phyloP scores from a whole-genome alignment of 2,888 invertebrate genomes.

The Aphodius granarius region DNA sequence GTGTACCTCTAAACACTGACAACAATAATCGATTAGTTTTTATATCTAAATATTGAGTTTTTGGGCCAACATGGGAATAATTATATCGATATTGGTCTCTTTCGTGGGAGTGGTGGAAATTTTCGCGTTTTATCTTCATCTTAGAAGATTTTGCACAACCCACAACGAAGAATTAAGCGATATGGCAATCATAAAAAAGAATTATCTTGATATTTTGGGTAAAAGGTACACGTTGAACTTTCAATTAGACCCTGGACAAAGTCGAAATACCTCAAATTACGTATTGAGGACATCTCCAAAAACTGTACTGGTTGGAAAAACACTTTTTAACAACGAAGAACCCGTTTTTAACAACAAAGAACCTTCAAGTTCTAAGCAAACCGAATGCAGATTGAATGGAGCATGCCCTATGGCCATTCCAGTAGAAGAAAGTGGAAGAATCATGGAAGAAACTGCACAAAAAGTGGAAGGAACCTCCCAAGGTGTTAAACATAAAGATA shows the following conservation, averaged over 20 bases:
- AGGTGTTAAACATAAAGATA: neutral
- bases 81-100: slow-evolving; percentile 73
- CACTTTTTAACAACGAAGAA: neutral
- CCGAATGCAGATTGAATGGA: neutral
- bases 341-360: neutral
- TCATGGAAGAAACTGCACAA: neutral
- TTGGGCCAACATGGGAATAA: slow-evolving; percentile 64
- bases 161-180: slow-evolving; percentile 49
- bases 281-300: slow-evolving; percentile 21
- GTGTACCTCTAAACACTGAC: slow-evolving; percentile 22
- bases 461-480: neutral
- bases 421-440: too few species aligned
- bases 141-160: slow-evolving; percentile 48
- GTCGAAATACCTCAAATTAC: slow-evolving; percentile 52
- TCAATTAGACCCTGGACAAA: slow-evolving; percentile 52
- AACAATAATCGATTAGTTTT: slow-evolving; percentile 1
- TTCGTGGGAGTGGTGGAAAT: slow-evolving; percentile 77
- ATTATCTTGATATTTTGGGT: slow-evolving; percentile 16
- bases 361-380: neutral
- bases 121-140: slow-evolving; percentile 60
- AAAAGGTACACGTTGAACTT: slow-evolving; percentile 39
- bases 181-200: slow-evolving; percentile 48
- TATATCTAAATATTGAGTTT: neutral
- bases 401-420: neutral
- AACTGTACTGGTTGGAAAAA: slow-evolving; percentile 14